Conservation (phyloP, 2,797 vertebrate genomes). For the Helarctos malayanus region DNA sequence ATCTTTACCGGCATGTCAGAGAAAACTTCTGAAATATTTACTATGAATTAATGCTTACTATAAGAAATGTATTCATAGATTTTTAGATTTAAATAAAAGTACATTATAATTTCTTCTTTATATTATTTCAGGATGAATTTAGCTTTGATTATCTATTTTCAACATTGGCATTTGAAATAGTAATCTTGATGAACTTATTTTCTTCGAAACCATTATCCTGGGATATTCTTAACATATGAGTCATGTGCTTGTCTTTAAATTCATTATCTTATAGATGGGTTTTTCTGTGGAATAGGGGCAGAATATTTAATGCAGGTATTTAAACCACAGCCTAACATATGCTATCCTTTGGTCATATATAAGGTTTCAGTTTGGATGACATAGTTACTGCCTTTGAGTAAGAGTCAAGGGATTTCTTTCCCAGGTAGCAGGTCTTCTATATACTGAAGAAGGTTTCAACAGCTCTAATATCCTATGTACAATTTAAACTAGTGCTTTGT, state of each 20-base stretch:
- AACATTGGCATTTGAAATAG: slow-evolving; percentile 55
- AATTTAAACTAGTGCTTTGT: neutral
- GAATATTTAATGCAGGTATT: neutral
- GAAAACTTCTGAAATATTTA: slow-evolving; percentile 44
- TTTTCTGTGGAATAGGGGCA: neutral
- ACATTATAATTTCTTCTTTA: neutral
- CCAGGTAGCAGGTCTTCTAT: slow-evolving; percentile 42
- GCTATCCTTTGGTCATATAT: neutral
- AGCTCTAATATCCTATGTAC: neutral
- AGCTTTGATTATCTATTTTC: slow-evolving; percentile 48
- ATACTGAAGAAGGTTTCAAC: slow-evolving; percentile 28
- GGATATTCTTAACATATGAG: neutral
- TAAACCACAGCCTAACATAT: slow-evolving; percentile 43
- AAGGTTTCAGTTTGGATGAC: slow-evolving; percentile 54
- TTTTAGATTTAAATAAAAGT: slow-evolving; percentile 45
- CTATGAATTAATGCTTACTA: slow-evolving; percentile 26
- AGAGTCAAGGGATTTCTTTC: slow-evolving; percentile 50
- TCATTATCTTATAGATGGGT: neutral
- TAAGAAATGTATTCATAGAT: slow-evolving; percentile 57
- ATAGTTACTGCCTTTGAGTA: slow-evolving; percentile 50
- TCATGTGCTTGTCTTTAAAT: slow-evolving; percentile 44
- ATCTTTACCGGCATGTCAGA: neutral
- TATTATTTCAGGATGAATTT: slow-evolving; percentile 62
- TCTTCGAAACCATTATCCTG: slow-evolving; percentile 35
- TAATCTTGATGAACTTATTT: slow-evolving; percentile 42